Evolutionary conservation across 2,797 vertebrate species (phyloP), one percentile per base, ranked within the genome.

Genomic region (Vespertilio murinus): DNA sequence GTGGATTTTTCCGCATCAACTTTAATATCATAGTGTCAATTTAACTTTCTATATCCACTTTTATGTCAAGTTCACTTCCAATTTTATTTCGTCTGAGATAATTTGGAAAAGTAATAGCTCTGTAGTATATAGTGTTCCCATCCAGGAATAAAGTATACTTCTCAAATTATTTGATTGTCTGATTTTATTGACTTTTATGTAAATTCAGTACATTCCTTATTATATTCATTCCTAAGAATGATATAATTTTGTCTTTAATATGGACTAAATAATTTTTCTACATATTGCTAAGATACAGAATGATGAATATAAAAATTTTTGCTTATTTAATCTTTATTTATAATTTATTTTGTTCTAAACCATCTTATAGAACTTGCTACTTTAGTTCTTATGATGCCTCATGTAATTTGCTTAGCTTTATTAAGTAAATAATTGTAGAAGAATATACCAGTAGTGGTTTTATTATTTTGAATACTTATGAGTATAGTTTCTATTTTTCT

Each of bases 41-140:
- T 84, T 81, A 6, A 52, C n/a, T 88, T 78, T n/a, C 71, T 87
- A 8, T 40, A 20, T 82, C 40, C 71, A 56, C 47, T 90, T 25
- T 64, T 67, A 38, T 56, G 59, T 42, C 17, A 69, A 28, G 65
- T 61, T 83, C 4, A 64, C 69, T 90, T 96, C 28, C 33, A 16
- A n/a, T 90, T 94, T 94, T 23, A 78, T 61, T 78, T 90, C 42
- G 71, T 87, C 40, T 56, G 8, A 52, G 8, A 52, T 91, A 88
- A 59, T 61, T 79, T 69, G 23, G 40, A 75, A 74, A 93, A 87
- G 77, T n/a, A 3, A 2, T 88, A 45, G 77, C 18, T 78, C 61
- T 86, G 13, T 73, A 90, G 42, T 22, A n/a, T 70, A 77, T 3
- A 38, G 22, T 35, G 25, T 85, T 78, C 81, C n/a, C 14, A 65